A percentile compares a stretch with the other conserved stretches of the same genome.
Conservation (phyloP, 2,113 vertebrate genomes). For the Tiliqua scincoides region DNA sequence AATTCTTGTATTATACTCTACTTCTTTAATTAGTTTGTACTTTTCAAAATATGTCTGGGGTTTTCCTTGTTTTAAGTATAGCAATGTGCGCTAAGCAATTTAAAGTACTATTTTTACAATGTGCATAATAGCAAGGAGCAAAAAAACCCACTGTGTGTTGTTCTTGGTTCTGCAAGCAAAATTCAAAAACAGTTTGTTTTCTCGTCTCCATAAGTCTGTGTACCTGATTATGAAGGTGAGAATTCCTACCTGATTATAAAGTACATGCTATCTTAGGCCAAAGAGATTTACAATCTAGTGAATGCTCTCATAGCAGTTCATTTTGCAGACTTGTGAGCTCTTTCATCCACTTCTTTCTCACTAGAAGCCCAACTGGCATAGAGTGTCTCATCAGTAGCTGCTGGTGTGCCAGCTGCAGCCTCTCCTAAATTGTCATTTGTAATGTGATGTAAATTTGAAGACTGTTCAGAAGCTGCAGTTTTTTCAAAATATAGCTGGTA, state of each 20-base stretch:
- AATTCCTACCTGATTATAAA: not conserved
- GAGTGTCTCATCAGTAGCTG: too few species aligned
- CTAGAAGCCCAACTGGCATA: too few species aligned
- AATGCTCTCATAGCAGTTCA: not conserved
- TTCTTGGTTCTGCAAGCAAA: too few species aligned
- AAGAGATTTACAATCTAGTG: not conserved
- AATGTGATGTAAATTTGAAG: too few species aligned
- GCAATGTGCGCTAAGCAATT: not conserved
- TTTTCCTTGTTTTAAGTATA: not conserved
- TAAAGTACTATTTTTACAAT: not conserved
- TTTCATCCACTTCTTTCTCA: too few species aligned
- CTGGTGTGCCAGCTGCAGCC: too few species aligned
- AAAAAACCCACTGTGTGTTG: not conserved
- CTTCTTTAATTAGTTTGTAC: too few species aligned
- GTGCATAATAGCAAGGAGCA: not conserved
- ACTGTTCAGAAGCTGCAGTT: too few species aligned
- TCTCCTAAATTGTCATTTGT: too few species aligned
- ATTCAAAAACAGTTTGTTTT: not conserved
- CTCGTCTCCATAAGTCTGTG: not conserved
- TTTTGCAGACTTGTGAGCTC: too few species aligned
- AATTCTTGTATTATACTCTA: not conserved
- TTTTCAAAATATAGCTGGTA: too few species aligned
- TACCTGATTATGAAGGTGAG: not conserved
- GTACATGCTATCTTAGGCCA: not conserved
- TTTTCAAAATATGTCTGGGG: too few species aligned